Conservation (phyloP, 1,140 invertebrate genomes). For the Dinoponera quadriceps region DNA sequence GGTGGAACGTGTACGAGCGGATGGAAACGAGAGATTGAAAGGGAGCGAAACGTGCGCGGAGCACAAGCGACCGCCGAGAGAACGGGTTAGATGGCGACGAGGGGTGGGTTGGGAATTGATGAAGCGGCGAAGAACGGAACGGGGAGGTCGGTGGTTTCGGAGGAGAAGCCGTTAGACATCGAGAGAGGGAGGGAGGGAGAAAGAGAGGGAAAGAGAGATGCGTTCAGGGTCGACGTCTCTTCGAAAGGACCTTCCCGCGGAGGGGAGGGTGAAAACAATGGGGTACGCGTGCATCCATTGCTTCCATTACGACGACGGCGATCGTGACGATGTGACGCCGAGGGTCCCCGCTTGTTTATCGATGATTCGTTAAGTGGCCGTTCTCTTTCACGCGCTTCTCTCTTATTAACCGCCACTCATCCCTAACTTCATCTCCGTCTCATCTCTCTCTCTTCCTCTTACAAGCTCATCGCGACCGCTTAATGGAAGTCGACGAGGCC, state of each 20-base stretch:
- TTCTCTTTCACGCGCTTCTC: conserved; percentile 15
- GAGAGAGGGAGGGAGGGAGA: conserved; percentile 42
- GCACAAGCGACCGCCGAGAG: conserved; percentile 15
- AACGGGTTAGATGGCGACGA: conserved; percentile 9
- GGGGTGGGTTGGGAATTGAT: conserved; percentile 15
- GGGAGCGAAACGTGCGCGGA: conserved; percentile 43
- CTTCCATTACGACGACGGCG: conserved; percentile 55
- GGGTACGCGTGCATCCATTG: conserved; percentile 70
- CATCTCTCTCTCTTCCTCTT: background rate
- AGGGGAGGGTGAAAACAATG: conserved; percentile 66
- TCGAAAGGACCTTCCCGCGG: conserved; percentile 52
- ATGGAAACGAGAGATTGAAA: conserved; percentile 36
- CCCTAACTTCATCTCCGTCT: conserved; percentile 11
- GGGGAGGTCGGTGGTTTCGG: conserved; percentile 29
- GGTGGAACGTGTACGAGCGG: conserved; percentile 17
- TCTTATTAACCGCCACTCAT: conserved; percentile 39
- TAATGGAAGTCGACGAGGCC: conserved; percentile 47
- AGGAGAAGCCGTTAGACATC: conserved; percentile 37
- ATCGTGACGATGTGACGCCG: conserved; percentile 55
- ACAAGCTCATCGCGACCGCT: conserved; percentile 18
- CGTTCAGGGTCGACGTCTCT: conserved; percentile 34
- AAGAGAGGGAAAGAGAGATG: conserved; percentile 40
- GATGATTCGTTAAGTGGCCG: conserved; percentile 72
- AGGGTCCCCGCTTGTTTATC: conserved; percentile 69
- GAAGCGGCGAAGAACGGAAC: conserved; percentile 33